Conservation (phyloP, 2,113 vertebrate species). For the Chloebia gouldiae region DNA sequence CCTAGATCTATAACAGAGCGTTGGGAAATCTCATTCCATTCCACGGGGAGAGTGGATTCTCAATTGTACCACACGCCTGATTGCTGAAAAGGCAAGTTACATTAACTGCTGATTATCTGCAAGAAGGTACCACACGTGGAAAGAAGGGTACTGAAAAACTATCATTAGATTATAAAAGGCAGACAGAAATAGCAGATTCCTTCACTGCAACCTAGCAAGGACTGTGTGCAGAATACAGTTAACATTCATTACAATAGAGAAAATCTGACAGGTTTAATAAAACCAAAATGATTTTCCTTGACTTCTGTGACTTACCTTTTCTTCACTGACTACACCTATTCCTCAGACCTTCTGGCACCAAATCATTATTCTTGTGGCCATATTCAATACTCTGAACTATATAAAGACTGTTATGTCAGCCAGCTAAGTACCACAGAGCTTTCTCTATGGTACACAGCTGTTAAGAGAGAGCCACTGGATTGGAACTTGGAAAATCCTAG, state of each 20-base stretch:
- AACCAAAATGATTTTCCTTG: conserved; percentile 48
- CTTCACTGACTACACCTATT: conserved; percentile 11
- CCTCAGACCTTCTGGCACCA: conserved; percentile 42
- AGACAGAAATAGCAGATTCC: conserved; percentile 1
- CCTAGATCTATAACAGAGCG: background rate
- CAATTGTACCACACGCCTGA: background rate
- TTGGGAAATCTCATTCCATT: conserved; percentile 35
- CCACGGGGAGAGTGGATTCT: background rate
- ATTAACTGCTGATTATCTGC: conserved; percentile 41
- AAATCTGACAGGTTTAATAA: conserved; percentile 56
- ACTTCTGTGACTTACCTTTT: conserved; percentile 48
- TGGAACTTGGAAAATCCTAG: background rate
- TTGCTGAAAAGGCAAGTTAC: background rate
- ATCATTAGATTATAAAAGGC: conserved; percentile 38
- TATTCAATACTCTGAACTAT: background rate
- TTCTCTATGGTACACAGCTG: background rate
- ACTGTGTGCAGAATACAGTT: conserved; percentile 13
- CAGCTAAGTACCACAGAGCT: background rate
- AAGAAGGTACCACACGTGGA: background rate
- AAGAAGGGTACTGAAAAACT: conserved; percentile 4
- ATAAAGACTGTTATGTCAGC: background rate
- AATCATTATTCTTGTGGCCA: conserved; percentile 22
- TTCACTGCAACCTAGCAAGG: background rate
- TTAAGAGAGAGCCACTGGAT: background rate
- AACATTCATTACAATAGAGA: conserved; percentile 41